Conservation (phyloP, 2,113 vertebrate species). For the Lamprologus callipterus region DNA sequence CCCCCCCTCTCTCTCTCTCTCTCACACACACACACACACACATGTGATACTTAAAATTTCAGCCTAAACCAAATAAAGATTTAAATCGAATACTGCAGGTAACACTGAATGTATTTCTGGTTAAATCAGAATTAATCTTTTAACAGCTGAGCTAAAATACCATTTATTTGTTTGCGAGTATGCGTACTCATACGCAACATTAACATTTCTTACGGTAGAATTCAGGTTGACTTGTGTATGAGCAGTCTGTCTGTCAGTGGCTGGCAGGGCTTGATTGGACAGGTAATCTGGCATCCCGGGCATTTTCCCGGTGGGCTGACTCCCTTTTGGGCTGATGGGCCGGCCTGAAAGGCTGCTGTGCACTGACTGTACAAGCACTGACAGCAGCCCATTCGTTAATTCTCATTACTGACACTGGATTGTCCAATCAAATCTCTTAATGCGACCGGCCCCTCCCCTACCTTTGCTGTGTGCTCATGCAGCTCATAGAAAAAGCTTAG, state of each 20-base stretch:
- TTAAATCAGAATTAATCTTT: neutral
- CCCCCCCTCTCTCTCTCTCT: accelerated
- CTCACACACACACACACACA: neutral
- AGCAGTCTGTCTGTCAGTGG: neutral
- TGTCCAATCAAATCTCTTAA: neutral
- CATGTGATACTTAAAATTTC: neutral
- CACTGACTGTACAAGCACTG: neutral
- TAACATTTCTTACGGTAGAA: neutral
- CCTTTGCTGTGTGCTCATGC: neutral
- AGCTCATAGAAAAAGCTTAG: neutral
- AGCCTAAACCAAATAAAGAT: neutral
- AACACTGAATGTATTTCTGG: neutral
- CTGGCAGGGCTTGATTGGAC: neutral
- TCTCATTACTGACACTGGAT: neutral
- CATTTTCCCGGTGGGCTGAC: neutral
- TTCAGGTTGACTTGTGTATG: neutral
- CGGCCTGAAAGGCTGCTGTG: neutral
- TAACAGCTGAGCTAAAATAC: neutral
- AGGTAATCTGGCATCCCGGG: neutral
- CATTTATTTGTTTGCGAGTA: neutral
- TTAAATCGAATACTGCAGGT: neutral
- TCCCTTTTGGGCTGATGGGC: neutral
- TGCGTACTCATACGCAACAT: neutral
- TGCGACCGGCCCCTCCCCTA: neutral
- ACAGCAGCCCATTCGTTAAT: neutral